A percentile compares a stretch with the other conserved stretches of the same genome.
These are phyloP conservation scores for Kryptolebias marmoratus DNA, from an alignment of 2,113 vertebrate species.

Conservation along the genomic window DNA sequence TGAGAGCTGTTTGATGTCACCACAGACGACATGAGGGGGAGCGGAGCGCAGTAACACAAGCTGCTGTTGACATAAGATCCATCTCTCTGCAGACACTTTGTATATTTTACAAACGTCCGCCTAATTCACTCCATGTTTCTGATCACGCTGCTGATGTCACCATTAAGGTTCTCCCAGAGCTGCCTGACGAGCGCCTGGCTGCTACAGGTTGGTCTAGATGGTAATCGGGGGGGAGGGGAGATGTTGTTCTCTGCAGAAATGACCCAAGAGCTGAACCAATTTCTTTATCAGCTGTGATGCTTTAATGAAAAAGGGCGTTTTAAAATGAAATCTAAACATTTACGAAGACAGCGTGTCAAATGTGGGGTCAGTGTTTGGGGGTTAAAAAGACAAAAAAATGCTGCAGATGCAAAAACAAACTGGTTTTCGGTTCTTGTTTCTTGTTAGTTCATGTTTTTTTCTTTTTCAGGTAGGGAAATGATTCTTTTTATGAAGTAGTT, in stretches of 20 bases:
- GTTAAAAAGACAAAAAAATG: too few species aligned
- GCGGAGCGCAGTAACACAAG: slow-evolving; percentile 62
- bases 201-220: not conserved
- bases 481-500: too few species aligned
- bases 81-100: slow-evolving; percentile 55
- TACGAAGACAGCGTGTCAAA: too few species aligned
- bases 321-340: not conserved
- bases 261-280: not conserved
- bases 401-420: too few species aligned
- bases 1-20: slow-evolving; percentile 65
- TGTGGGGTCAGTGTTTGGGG: too few species aligned
- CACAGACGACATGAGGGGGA: slow-evolving; percentile 32
- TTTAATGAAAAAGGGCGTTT: not conserved
- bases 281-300: not conserved
- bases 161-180: slow-evolving; percentile 20
- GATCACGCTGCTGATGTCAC: slow-evolving; percentile 52
- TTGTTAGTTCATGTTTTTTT: too few species aligned
- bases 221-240: not conserved
- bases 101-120: slow-evolving; percentile 61
- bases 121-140: slow-evolving; percentile 64
- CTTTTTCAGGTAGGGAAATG: too few species aligned
- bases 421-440: too few species aligned
- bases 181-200: not conserved
- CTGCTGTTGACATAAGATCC: slow-evolving; percentile 58
- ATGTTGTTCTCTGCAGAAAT: not conserved